A percentile compares a stretch with the other conserved stretches of the same genome.
Conservation (phyloP, 2,888 invertebrate genomes). For the Stramonita haemastoma region DNA sequence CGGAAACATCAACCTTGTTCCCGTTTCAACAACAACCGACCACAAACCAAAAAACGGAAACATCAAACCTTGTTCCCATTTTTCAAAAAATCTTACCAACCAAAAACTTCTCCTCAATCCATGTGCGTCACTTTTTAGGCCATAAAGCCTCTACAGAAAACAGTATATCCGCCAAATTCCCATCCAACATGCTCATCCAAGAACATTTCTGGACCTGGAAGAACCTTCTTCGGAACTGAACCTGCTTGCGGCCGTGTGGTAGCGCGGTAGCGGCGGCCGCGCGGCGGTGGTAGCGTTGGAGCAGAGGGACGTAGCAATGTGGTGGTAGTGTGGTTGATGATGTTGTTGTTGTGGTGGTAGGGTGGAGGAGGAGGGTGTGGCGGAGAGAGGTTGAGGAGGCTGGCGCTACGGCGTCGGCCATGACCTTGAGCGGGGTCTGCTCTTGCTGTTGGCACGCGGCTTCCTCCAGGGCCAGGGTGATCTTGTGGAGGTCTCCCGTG, state of each 20-base stretch:
- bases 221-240: background rate
- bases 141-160: constrained; percentile 67
- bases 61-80: background rate
- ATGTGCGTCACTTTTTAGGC: constrained; percentile 53
- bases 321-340: background rate
- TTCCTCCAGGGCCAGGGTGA: constrained; percentile 34
- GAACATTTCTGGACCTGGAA: constrained; percentile 49
- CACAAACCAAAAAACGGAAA: background rate
- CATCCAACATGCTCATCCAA: constrained; percentile 63
- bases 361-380: constrained; percentile 25
- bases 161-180: constrained; percentile 65
- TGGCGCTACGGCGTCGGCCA: constrained; percentile 56
- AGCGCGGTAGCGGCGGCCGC: background rate
- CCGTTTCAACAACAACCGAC: background rate
- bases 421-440: constrained; percentile 18
- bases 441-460: background rate
- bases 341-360: no score
- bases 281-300: background rate
- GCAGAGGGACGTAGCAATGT: background rate
- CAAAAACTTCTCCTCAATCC: background rate
- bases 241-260: background rate
- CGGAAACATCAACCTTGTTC: background rate
- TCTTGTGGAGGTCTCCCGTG: constrained; percentile 47
- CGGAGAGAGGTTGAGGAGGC: constrained; percentile 54
- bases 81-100: background rate